A percentile compares a stretch with the other conserved stretches of the same genome.
phyloP scores from a whole-genome alignment of 2,888 invertebrate species.

The Drosophila glabriapex region DNA sequence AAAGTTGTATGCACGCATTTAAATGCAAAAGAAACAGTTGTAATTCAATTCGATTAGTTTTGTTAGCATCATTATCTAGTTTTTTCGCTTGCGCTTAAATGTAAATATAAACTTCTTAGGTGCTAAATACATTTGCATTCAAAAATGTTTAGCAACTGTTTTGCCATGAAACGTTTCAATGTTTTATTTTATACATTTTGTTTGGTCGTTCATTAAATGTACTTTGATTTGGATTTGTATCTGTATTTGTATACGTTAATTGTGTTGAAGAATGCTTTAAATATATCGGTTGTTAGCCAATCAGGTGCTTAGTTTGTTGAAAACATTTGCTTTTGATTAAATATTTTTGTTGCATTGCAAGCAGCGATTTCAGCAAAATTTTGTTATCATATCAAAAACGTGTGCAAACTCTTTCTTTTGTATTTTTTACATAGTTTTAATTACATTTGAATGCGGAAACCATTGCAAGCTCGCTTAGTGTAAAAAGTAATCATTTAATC shows the following conservation, averaged over 20 bases:
- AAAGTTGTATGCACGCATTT: slow-evolving; percentile 67
- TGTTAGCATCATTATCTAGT: slow-evolving; percentile 63
- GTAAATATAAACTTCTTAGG: slow-evolving; percentile 72
- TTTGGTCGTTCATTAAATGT: slow-evolving; percentile 65
- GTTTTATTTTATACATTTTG: slow-evolving; percentile 65
- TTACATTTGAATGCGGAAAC: slow-evolving; percentile 69
- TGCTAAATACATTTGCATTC: slow-evolving; percentile 70
- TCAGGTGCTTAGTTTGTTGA: slow-evolving; percentile 42
- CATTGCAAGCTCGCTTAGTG: slow-evolving; percentile 82
- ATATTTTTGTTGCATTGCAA: slow-evolving; percentile 59
- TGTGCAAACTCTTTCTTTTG: slow-evolving; percentile 26
- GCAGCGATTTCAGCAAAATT: slow-evolving; percentile 75
- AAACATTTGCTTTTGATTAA: slow-evolving; percentile 58
- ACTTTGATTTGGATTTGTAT: slow-evolving; percentile 23
- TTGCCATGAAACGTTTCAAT: slow-evolving; percentile 72
- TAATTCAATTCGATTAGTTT: slow-evolving; percentile 60
- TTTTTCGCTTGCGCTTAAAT: slow-evolving; percentile 51
- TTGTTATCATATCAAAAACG: slow-evolving; percentile 52
- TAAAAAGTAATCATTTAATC: slow-evolving; percentile 16
- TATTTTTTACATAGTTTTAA: slow-evolving; percentile 31
- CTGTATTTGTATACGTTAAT: slow-evolving; percentile 28
- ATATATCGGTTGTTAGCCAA: slow-evolving; percentile 37
- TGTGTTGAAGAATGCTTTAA: slow-evolving; percentile 34
- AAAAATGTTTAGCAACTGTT: slow-evolving; percentile 70
- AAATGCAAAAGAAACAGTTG: slow-evolving; percentile 74